Percentiles rank a stretch among this genome's conserved stretches.
These are phyloP conservation scores for Tyria jacobaeae DNA, from an alignment of 2,888 invertebrate genomes.

Conservation along the genomic window DNA sequence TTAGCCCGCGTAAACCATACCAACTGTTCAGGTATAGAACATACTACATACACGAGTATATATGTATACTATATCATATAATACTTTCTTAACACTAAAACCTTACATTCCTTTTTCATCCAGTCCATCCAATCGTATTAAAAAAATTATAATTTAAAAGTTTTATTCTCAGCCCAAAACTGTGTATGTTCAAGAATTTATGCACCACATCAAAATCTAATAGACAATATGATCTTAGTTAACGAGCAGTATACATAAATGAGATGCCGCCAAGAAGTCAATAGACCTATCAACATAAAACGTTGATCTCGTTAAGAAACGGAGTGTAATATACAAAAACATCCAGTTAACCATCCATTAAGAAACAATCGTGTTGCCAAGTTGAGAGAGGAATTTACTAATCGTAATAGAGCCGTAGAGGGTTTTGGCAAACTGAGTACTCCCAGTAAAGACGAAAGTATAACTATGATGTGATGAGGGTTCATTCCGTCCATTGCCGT, in stretches of 20 bases:
- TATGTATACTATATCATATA: no score
- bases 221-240: constrained; percentile 2
- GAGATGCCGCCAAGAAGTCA: constrained; percentile 25
- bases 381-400: constrained; percentile 32
- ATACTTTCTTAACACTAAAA: no score
- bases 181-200: neutral
- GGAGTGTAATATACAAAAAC: constrained; percentile 36
- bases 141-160: neutral
- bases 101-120: no score
- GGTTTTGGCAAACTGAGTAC: constrained; percentile 51
- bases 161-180: neutral
- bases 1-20: no score
- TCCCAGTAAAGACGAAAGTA: constrained; percentile 76
- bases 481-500: constrained; percentile 51
- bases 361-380: constrained; percentile 44
- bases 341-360: constrained; percentile 45
- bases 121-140: no score
- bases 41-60: no score
- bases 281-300: constrained; percentile 43
- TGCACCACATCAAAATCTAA: neutral
- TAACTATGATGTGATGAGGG: constrained; percentile 64
- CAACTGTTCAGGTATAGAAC: no score
- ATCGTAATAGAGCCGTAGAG: constrained; percentile 44
- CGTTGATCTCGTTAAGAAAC: constrained; percentile 37
- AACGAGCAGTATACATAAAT: constrained; percentile 14